Evolutionary conservation across 2,113 vertebrate species (phyloP), one percentile per base, ranked within the genome.

Genomic region (Indri indri): DNA sequence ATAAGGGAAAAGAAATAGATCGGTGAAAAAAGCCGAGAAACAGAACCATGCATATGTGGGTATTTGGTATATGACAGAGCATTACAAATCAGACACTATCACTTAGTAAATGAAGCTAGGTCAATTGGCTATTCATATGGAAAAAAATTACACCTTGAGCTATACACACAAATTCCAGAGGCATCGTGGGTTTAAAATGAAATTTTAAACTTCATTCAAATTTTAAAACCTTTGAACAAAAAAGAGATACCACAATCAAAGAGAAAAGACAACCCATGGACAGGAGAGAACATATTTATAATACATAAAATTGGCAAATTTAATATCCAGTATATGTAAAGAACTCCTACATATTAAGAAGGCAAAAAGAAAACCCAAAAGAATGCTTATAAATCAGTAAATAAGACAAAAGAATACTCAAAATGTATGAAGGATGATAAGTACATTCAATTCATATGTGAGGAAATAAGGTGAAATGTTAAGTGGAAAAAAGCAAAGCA

Each of bases 161-260:
- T 80, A 3, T 81, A 59, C 3, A 40, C 37, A 80, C 8, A 92
- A 76, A 66, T 63, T 37, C 37, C 18, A 92, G 77, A 70, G 14
- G 32, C 82, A 77, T 66, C 52, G 85, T 63, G 91, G 32, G 30
- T 66, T 84, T 89, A 76, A 88, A 92, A 30, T 96, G 88, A 82
- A 88, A 96, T 25, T 47, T 54, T n/a, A 71, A 79, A 70, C 17
- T 77, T 76, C 42, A 59, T 73, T 89, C 16, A 50, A 32, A 85
- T 66, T 96, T 96, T 40, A 90, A 89, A 96, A 82, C 2, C 13
- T 94, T 82, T 88, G 59, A 74, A 68, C 34, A 91, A 63, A 42
- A 77, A 88, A 81, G 54, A 92, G 12, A 80, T 30, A 73, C 45
- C 27, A 42, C 37, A 80, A 2, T 74, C 20, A 90, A 71, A 80